Percentiles rank a stretch among this genome's conserved stretches.
These are phyloP conservation scores for Actinemys pallida DNA, from an alignment of 2,113 vertebrate species.

Conservation along the genomic window DNA sequence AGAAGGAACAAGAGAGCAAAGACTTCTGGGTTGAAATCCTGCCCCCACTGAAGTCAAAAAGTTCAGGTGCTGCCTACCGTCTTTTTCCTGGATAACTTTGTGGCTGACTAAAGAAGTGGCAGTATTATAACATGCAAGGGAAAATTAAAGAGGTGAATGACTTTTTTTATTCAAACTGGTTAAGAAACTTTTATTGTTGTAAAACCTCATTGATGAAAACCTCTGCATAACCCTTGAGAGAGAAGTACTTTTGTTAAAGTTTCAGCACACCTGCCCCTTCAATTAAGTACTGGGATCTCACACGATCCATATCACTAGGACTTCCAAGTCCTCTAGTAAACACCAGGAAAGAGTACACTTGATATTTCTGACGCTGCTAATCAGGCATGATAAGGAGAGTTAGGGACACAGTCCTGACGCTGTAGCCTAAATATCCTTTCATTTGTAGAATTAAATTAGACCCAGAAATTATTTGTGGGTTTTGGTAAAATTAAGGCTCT, in stretches of 20 bases:
- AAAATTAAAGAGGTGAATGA: too few species aligned
- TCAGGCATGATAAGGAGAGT: background rate
- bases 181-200: background rate
- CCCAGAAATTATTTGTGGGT: background rate
- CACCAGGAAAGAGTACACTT: background rate
- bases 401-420: background rate
- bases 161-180: background rate
- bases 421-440: background rate
- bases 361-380: accelerated
- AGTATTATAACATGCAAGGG: background rate
- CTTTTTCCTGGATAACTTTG: background rate
- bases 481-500: background rate
- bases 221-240: accelerated
- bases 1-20: background rate
- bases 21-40: background rate
- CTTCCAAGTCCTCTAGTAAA: background rate
- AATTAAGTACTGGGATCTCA: background rate
- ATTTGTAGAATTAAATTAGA: background rate
- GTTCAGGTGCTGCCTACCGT: background rate
- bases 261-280: background rate
- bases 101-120: background rate
- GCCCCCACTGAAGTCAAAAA: background rate
- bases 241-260: background rate
- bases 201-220: background rate
- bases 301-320: background rate